Conservation (phyloP, 2,113 vertebrate genomes). For the Aix galericulata region DNA sequence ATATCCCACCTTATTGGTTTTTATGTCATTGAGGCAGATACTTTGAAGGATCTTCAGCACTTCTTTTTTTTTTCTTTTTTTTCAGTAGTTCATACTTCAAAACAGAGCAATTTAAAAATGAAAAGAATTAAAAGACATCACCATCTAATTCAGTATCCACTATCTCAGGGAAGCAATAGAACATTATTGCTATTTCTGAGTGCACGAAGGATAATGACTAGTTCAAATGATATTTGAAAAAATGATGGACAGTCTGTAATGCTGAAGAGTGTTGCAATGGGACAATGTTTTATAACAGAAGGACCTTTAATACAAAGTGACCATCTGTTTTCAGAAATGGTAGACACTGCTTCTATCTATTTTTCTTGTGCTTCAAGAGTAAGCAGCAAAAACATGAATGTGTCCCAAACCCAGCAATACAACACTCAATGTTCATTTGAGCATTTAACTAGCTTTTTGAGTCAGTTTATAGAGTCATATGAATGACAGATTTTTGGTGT, state of each 20-base stretch:
- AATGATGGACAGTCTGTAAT: not conserved
- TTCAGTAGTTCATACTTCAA: not conserved
- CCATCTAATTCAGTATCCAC: not conserved
- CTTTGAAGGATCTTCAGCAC: not conserved
- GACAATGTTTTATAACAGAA: not conserved
- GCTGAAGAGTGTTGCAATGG: not conserved
- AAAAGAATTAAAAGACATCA: not conserved
- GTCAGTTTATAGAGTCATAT: slow-evolving; percentile 13
- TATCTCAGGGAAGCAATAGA: not conserved
- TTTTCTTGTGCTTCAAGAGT: not conserved
- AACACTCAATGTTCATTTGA: slow-evolving; percentile 22
- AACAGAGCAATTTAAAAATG: not conserved
- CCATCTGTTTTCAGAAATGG: not conserved
- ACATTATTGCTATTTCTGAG: not conserved
- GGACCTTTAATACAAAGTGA: not conserved
- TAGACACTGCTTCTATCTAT: not conserved
- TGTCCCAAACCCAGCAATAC: not conserved
- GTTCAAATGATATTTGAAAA: not conserved
- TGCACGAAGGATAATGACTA: not conserved
- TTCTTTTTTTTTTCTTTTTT: not conserved
- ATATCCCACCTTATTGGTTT: not conserved
- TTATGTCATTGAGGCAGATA: not conserved
- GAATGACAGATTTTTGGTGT: slow-evolving; percentile 40
- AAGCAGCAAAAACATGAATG: not conserved
- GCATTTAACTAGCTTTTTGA: slow-evolving; percentile 24